These are phyloP conservation scores for Hypsibius dujardini DNA, from an alignment of 1,140 invertebrate genomes.

Conservation along the genomic window DNA sequence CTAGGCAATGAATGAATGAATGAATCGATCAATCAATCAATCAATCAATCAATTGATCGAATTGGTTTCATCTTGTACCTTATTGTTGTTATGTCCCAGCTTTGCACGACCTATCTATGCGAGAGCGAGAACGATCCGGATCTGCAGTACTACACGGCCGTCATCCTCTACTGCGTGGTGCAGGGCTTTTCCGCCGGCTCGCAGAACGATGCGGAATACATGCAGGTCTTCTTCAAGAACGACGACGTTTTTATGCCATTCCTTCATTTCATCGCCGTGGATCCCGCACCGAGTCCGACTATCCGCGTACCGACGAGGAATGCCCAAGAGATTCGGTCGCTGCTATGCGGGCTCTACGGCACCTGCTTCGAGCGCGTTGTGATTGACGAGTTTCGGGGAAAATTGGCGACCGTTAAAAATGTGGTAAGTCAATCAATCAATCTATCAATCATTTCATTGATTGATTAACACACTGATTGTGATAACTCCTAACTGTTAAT, in stretches of 20 bases:
- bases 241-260: slow-evolving; percentile 1
- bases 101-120: background rate
- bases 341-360: slow-evolving; percentile 2
- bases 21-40: background rate
- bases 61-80: background rate
- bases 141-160: background rate
- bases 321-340: background rate
- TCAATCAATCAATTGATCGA: background rate
- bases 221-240: background rate
- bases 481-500: too few species aligned
- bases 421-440: background rate
- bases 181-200: background rate
- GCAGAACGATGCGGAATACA: background rate
- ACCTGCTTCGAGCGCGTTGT: background rate
- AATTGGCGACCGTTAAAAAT: background rate
- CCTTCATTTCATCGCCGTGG: background rate
- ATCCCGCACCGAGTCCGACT: background rate
- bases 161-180: background rate
- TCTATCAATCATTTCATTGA: too few species aligned
- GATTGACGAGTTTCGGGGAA: background rate
- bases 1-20: background rate
- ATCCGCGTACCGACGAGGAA: background rate
- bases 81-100: background rate
- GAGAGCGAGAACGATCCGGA: background rate
- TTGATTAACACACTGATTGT: too few species aligned